These are phyloP conservation scores for Aleadryas rufinucha DNA, from an alignment of 2,113 vertebrate genomes.

Conservation along the genomic window DNA sequence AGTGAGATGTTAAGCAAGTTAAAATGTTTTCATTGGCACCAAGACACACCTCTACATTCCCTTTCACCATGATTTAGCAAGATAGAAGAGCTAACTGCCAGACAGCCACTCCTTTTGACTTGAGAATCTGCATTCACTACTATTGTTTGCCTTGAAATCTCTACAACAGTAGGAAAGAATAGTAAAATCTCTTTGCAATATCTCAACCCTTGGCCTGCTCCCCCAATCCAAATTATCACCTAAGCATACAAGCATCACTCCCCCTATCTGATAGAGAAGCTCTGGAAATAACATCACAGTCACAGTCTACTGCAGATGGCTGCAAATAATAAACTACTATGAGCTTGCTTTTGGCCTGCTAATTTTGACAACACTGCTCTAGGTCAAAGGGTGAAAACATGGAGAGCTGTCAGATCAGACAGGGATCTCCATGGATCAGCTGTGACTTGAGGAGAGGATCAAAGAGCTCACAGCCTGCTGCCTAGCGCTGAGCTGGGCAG, in stretches of 20 bases:
- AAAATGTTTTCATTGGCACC: neutral
- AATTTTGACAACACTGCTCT: neutral
- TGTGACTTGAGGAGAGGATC: neutral
- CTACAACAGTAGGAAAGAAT: neutral
- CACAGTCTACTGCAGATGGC: neutral
- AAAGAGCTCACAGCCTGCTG: neutral
- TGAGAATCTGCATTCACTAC: neutral
- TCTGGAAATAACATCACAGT: neutral
- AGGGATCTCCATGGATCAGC: neutral
- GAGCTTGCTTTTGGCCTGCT: neutral
- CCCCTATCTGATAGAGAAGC: neutral
- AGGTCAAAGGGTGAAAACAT: neutral
- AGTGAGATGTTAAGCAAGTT: neutral
- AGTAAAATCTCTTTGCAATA: neutral
- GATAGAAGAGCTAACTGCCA: neutral
- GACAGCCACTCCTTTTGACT: neutral
- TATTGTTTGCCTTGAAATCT: neutral
- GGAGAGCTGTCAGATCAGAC: neutral
- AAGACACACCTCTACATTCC: neutral
- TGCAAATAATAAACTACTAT: neutral
- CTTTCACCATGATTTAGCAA: neutral
- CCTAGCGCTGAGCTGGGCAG: neutral
- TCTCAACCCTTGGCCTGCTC: neutral
- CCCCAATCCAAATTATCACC: neutral
- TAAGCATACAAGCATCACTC: neutral